A percentile compares a stretch with the other conserved stretches of the same genome.
Evolutionary conservation across 2,113 vertebrate genomes (phyloP).

Genomic region (Pantherophis guttatus): DNA sequence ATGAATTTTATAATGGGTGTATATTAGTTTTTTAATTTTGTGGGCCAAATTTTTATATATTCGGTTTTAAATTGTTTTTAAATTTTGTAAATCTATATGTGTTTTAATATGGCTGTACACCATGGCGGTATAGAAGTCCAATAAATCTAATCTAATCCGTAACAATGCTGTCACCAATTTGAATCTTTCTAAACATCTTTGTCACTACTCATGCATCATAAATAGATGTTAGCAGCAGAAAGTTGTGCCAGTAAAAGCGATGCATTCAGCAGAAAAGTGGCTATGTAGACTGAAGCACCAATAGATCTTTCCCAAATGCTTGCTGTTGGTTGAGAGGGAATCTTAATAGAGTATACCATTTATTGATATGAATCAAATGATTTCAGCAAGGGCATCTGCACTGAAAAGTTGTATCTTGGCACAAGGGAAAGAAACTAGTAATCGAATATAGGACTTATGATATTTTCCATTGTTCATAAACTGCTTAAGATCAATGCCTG

Average conservation of each 20-base stretch:
- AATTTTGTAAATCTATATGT: too few relatives aligned
- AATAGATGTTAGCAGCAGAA: not conserved
- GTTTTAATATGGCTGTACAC: too few relatives aligned
- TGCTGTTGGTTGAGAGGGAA: not conserved
- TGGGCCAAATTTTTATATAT: too few relatives aligned
- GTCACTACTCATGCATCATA: not conserved
- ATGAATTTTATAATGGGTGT: too few relatives aligned
- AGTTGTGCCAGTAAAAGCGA: not conserved
- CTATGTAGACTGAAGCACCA: not conserved
- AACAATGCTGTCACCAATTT: not conserved
- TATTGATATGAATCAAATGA: not conserved
- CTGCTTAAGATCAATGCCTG: not conserved
- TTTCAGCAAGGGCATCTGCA: not conserved
- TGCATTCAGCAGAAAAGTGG: not conserved
- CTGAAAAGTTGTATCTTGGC: not conserved
- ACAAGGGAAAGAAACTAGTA: slow-evolving; percentile 12
- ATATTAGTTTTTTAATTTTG: too few relatives aligned
- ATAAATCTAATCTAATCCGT: too few relatives aligned
- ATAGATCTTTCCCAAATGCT: not conserved
- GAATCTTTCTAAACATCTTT: not conserved
- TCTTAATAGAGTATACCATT: not conserved
- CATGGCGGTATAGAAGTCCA: too few relatives aligned
- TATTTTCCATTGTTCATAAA: slow-evolving; percentile 37
- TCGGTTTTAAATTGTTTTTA: too few relatives aligned
- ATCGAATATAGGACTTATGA: slow-evolving; percentile 16